These are phyloP conservation scores for Neodontobutis hainanensis DNA, from an alignment of 2,113 vertebrate genomes.

Conservation along the genomic window DNA sequence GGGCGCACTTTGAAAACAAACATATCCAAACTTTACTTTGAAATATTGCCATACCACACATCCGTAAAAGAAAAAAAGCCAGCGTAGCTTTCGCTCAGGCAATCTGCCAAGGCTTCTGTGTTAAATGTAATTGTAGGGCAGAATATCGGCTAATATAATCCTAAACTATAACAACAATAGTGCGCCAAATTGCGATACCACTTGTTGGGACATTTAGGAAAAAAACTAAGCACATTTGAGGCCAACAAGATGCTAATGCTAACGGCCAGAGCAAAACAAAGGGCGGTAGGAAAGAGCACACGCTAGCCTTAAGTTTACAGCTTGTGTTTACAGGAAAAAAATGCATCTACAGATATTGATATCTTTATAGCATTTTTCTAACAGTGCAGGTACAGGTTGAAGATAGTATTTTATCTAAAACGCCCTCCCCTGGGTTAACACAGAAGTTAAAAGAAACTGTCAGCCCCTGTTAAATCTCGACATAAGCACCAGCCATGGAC, in stretches of 20 bases:
- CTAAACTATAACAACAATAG: not conserved
- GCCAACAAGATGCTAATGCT: conserved; percentile 28
- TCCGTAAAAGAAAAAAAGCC: not conserved
- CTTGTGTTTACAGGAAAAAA: not conserved
- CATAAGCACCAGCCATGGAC: conserved; percentile 42
- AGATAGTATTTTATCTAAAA: not conserved
- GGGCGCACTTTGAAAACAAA: not conserved
- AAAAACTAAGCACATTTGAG: not conserved
- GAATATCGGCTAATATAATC: not conserved
- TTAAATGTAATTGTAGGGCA: not conserved
- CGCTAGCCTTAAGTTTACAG: conserved; percentile 10
- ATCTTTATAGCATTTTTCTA: too few species aligned
- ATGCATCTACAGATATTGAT: not conserved
- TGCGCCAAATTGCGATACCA: not conserved
- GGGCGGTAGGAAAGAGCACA: not conserved
- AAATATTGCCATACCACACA: not conserved
- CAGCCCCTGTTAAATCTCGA: not conserved
- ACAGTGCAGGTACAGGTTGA: too few species aligned
- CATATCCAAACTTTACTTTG: not conserved
- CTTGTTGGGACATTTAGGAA: not conserved
- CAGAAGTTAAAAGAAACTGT: conserved; percentile 8
- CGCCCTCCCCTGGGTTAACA: not conserved
- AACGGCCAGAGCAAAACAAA: conserved; percentile 51
- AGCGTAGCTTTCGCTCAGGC: not conserved
- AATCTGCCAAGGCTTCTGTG: not conserved